phyloP scores from a whole-genome alignment of 2,888 invertebrate genomes.

The Zaprionus lineosus region DNA sequence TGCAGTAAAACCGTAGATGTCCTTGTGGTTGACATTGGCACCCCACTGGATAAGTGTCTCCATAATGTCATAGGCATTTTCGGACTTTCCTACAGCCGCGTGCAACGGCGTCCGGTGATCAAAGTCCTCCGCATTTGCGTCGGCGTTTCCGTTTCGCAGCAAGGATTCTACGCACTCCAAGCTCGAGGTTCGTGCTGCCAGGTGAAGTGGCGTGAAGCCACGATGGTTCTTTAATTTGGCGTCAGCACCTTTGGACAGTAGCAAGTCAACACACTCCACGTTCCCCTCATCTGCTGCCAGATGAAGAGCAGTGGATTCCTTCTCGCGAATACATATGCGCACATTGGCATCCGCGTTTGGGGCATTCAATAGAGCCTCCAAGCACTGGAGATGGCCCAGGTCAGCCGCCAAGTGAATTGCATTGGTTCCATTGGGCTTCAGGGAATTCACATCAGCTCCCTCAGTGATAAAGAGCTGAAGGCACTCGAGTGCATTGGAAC shows the following conservation, averaged over 20 bases:
- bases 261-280: constrained; percentile 89
- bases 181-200: constrained; percentile 91
- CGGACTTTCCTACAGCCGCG: constrained; percentile 92
- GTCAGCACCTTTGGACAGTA: constrained; percentile 89
- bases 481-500: constrained; percentile 92
- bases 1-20: constrained; percentile 93
- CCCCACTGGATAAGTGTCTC: constrained; percentile 91
- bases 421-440: constrained; percentile 90
- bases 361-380: constrained; percentile 89
- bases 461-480: constrained; percentile 89
- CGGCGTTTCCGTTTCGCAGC: constrained; percentile 88
- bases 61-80: constrained; percentile 90
- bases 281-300: constrained; percentile 94
- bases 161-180: constrained; percentile 91
- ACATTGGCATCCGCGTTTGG: constrained; percentile 89
- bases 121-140: constrained; percentile 91
- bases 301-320: constrained; percentile 91
- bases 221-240: constrained; percentile 89
- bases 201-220: constrained; percentile 92
- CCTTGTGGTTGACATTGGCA: constrained; percentile 91
- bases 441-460: constrained; percentile 89
- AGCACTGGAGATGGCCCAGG: constrained; percentile 89
- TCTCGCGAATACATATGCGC: constrained; percentile 87
- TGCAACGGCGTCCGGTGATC: constrained; percentile 92
- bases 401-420: constrained; percentile 92